Evolutionary conservation across 1,140 invertebrate genomes (phyloP), one percentile per base, ranked within the genome.

Genomic region (Pseudachorutes palmiensis): DNA sequence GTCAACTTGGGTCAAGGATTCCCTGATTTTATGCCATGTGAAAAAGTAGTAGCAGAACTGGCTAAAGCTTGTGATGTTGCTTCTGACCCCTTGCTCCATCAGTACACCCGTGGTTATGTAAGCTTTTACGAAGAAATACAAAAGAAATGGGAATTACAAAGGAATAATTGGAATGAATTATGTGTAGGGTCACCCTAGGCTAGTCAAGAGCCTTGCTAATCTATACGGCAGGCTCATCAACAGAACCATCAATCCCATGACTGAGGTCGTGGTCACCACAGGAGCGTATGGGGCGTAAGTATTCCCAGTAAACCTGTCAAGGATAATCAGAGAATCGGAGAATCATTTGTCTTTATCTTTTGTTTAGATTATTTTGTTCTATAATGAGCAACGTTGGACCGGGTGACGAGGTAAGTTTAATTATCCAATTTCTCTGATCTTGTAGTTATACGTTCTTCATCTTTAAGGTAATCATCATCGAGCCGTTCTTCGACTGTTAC

Each of bases 401-500:
- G 36, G 61, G 68, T 0, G 70, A 72, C 30, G 70, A 61, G 82
- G 83, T 76, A 81, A 83, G 75, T 45, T 55, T 14, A 55, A 14
- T 14, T 24, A 14, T 55, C 14, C 24, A 55, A 5, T 14, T 3
- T 55, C 5, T 55, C 51, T 14, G 24, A 16, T 19, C 24, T 55
- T 45, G 19, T 45, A 12, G 36, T 45, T 45, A 45, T 55, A 19
- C 14, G 9, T 16, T 55, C 73, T 63, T 67, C 14, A 26, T 14
- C 32, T 45, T 63, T 28, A 14, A 70, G 70, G 64, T 68, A 29
- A 70, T 70, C 58, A 26, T 70, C 0, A 67, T 70, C 31, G 69
- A 99, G 78, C 97, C 97, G 9, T 98, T 90, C 79, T 99, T 96
- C 78, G 97, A 99, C 78, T 98, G 94, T 76, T 99, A 99, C 77